A percentile compares a stretch with the other conserved stretches of the same genome.
These are phyloP conservation scores for Microctenopoma steveboyesi DNA, from an alignment of 2,797 vertebrate genomes.

Conservation along the genomic window DNA sequence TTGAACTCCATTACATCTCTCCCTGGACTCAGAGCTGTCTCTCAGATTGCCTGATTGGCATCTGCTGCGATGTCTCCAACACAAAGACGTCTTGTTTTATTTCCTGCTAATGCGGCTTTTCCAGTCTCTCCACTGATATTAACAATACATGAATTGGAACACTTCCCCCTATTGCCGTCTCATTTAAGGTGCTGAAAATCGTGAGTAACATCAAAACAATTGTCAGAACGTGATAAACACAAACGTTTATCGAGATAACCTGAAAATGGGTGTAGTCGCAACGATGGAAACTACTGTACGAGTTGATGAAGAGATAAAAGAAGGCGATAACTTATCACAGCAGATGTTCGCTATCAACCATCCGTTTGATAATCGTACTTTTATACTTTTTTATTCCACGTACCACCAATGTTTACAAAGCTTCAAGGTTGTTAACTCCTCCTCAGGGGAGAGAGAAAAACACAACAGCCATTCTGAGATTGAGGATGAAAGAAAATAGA, in stretches of 20 bases:
- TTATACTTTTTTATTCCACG: conserved; percentile 58
- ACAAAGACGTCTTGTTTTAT: conserved; percentile 57
- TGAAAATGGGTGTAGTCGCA: conserved; percentile 45
- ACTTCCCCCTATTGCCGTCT: conserved; percentile 46
- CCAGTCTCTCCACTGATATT: conserved; percentile 42
- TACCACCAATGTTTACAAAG: conserved; percentile 73
- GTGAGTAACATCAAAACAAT: conserved; percentile 64
- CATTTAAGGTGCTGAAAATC: conserved; percentile 56
- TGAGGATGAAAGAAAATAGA: conserved; percentile 65
- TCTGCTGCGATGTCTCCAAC: conserved; percentile 61
- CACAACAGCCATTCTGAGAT: conserved; percentile 69
- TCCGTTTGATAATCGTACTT: conserved; percentile 71
- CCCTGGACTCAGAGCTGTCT: conserved; percentile 75
- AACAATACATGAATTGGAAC: conserved; percentile 48
- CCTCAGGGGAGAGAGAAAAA: conserved; percentile 61
- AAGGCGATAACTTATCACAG: conserved; percentile 67
- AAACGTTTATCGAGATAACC: conserved; percentile 61
- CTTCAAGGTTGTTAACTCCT: conserved; percentile 77
- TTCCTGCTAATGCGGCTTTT: conserved; percentile 49
- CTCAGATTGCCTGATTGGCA: conserved; percentile 78
- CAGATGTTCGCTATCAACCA: conserved; percentile 75
- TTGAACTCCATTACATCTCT: conserved; percentile 79
- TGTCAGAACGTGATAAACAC: conserved; percentile 61
- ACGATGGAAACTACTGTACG: conserved; percentile 50
- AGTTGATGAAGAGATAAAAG: conserved; percentile 73